Conservation (phyloP, 1,140 invertebrate genomes). For the Drosophila kanapiae region DNA sequence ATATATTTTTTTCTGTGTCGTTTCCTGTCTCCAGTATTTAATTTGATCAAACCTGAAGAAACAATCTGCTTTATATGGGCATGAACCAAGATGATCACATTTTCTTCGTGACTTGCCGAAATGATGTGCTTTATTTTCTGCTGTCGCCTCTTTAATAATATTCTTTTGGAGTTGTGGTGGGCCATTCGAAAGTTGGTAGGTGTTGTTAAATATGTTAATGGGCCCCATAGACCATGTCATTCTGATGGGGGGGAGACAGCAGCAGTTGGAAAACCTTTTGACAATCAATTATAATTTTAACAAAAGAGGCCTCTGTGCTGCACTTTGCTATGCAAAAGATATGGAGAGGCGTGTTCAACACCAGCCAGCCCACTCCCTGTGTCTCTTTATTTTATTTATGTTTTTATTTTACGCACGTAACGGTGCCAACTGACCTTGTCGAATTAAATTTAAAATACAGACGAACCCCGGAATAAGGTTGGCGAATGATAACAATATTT, state of each 20-base stretch:
- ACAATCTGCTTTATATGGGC: not conserved
- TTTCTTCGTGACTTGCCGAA: conserved; percentile 5
- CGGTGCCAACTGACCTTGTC: conserved; percentile 38
- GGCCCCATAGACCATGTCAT: conserved; percentile 19
- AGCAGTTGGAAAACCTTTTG: conserved; percentile 25
- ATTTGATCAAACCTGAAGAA: not conserved
- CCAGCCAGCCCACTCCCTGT: conserved; percentile 7
- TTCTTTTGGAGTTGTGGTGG: conserved; percentile 15
- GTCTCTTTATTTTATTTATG: conserved; percentile 17
- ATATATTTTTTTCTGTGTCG: not conserved
- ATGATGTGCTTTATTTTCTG: not conserved
- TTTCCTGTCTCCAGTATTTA: not conserved
- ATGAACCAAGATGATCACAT: not conserved
- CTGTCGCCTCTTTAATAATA: conserved; percentile 1
- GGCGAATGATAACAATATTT: not conserved
- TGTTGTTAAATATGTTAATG: conserved; percentile 57
- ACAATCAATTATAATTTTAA: not conserved
- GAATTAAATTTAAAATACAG: conserved; percentile 14
- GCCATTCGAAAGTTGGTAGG: conserved; percentile 53
- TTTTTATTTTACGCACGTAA: conserved; percentile 48
- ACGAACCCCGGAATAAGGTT: not conserved
- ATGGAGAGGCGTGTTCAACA: conserved; percentile 16
- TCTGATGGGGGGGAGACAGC: not conserved
- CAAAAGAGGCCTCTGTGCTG: conserved; percentile 7
- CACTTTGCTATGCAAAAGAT: conserved; percentile 15